Conservation (phyloP, 2,888 invertebrate species). For the Lasius fuliginosus region DNA sequence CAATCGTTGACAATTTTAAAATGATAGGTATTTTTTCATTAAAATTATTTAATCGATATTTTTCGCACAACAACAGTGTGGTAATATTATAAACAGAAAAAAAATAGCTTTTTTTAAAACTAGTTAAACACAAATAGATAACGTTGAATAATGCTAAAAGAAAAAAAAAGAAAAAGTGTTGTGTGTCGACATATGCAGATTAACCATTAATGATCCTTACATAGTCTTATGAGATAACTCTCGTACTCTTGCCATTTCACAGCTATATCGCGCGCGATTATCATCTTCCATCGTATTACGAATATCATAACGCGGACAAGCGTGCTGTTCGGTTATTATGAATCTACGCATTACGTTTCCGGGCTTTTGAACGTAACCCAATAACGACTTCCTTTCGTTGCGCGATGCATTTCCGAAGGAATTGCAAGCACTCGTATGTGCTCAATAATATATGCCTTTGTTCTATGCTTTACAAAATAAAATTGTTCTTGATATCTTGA, state of each 20-base stretch:
- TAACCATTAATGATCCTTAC: background rate
- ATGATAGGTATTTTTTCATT: background rate
- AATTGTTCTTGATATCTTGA: background rate
- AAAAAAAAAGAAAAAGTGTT: background rate
- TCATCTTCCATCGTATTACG: background rate
- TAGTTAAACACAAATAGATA: background rate
- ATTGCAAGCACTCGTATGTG: background rate
- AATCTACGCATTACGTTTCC: slow-evolving; percentile 48
- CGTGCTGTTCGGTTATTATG: slow-evolving; percentile 8
- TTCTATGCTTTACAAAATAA: background rate
- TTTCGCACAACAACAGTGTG: too few species aligned
- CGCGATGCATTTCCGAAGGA: slow-evolving; percentile 51
- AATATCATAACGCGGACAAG: slow-evolving; percentile 10
- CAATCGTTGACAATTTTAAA: background rate
- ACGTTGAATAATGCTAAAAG: background rate
- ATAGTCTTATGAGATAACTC: background rate
- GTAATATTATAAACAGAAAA: too few species aligned
- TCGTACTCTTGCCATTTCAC: background rate
- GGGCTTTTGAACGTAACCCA: slow-evolving; percentile 44
- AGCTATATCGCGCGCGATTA: background rate
- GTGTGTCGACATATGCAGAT: background rate
- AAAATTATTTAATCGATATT: too few species aligned
- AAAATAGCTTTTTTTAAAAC: too few species aligned
- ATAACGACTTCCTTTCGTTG: slow-evolving; percentile 65
- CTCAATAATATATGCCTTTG: background rate